A percentile compares a stretch with the other conserved stretches of the same genome.
Evolutionary conservation across 2,113 vertebrate genomes (phyloP).

Genomic region (Sprattus sprattus): DNA sequence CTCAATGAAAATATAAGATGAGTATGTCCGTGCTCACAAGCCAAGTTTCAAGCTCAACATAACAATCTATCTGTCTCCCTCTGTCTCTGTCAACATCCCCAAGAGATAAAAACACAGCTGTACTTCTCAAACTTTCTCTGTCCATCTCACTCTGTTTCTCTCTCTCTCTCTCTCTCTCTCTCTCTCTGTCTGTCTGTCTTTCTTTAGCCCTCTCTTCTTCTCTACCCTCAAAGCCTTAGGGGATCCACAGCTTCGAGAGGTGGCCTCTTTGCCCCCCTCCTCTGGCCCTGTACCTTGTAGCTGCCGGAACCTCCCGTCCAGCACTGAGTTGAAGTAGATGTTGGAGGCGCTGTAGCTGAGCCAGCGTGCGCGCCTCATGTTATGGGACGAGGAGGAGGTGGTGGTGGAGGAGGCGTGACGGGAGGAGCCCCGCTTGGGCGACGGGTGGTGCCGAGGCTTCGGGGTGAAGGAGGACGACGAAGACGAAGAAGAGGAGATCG

Average conservation of each 20-base stretch:
- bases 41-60: not conserved
- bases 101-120: not conserved
- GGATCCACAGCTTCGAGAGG: constrained; percentile 30
- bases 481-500: constrained; percentile 36
- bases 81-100: not conserved
- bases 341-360: constrained; percentile 76
- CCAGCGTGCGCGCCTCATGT: constrained; percentile 70
- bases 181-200: not conserved
- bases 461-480: constrained; percentile 52
- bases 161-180: not conserved
- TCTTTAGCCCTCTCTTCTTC: not conserved
- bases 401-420: constrained; percentile 33
- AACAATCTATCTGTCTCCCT: not conserved
- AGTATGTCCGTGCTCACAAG: not conserved
- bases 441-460: constrained; percentile 53
- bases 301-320: constrained; percentile 77
- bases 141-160: not conserved
- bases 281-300: constrained; percentile 71
- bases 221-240: constrained; percentile 19
- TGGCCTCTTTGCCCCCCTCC: constrained; percentile 18
- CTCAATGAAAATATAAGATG: not conserved
- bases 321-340: constrained; percentile 74
- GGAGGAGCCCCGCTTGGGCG: constrained; percentile 25
- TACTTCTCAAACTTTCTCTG: not conserved
- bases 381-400: constrained; percentile 60